Conservation (phyloP, 1,140 invertebrate genomes). For the Solen grandis region DNA sequence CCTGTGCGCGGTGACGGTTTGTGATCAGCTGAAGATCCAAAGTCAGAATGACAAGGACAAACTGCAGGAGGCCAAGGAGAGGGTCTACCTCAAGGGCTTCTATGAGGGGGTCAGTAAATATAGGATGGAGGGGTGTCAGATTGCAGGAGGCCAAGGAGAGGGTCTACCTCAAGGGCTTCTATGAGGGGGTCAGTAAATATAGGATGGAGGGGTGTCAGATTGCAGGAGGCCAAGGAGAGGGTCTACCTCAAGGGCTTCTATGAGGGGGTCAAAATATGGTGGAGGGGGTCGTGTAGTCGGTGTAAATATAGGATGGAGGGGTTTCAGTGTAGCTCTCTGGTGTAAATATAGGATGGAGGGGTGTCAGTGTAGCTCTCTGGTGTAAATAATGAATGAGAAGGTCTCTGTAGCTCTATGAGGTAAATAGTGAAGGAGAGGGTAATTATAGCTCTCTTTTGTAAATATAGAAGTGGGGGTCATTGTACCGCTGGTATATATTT, state of each 20-base stretch:
- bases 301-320: too few species aligned
- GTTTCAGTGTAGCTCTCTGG: too few species aligned
- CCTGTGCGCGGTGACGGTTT: slow-evolving; percentile 91
- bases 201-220: slow-evolving; percentile 91
- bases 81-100: slow-evolving; percentile 97
- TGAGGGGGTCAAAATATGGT: slow-evolving; percentile 84
- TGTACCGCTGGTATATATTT: too few species aligned
- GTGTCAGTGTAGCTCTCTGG: too few species aligned
- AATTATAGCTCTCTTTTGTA: too few species aligned
- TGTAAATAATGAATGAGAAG: too few species aligned
- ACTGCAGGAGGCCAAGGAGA: slow-evolving; percentile 95
- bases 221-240: slow-evolving; percentile 95
- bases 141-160: slow-evolving; percentile 95
- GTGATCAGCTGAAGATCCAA: slow-evolving; percentile 96
- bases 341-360: too few species aligned
- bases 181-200: slow-evolving; percentile 87
- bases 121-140: too few species aligned
- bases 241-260: slow-evolving; percentile 99
- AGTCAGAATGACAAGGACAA: slow-evolving; percentile 99
- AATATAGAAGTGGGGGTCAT: too few species aligned
- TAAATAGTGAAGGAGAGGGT: too few species aligned
- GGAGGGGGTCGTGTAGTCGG: too few species aligned
- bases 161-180: slow-evolving; percentile 98
- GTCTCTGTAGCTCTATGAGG: too few species aligned
- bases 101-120: slow-evolving; percentile 88